Conservation (phyloP, 2,797 vertebrate species). For the Psittacula derbiana region DNA sequence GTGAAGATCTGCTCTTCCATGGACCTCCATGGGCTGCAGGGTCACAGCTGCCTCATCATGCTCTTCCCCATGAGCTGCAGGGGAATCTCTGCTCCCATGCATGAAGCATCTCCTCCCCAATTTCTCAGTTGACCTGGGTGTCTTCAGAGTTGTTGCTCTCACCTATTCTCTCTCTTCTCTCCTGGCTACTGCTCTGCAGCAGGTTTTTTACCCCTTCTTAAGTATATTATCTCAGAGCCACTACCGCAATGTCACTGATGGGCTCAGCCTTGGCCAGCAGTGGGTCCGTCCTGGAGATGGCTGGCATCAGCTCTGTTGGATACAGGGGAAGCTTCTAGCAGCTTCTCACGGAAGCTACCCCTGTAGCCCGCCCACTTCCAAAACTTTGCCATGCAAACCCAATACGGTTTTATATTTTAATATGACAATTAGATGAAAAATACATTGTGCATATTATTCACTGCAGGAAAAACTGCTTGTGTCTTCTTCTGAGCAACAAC, state of each 20-base stretch:
- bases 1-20: accelerated
- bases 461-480: neutral
- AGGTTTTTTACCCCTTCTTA: neutral
- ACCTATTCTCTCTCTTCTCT: neutral
- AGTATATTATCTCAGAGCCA: accelerated
- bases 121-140: neutral
- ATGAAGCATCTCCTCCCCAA: neutral
- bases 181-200: neutral
- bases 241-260: accelerated
- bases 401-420: neutral
- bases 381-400: neutral
- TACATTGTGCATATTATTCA: neutral
- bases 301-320: neutral
- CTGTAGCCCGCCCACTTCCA: neutral
- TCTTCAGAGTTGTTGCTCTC: neutral
- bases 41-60: neutral
- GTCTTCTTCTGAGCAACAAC: neutral
- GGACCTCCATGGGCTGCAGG: neutral
- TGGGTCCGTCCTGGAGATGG: accelerated
- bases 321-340: neutral
- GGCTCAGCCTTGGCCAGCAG: accelerated
- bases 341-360: neutral
- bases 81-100: accelerated
- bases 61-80: accelerated
- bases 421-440: neutral